These are phyloP conservation scores for Elegia similella DNA, from an alignment of 2,888 invertebrate species.

Conservation along the genomic window DNA sequence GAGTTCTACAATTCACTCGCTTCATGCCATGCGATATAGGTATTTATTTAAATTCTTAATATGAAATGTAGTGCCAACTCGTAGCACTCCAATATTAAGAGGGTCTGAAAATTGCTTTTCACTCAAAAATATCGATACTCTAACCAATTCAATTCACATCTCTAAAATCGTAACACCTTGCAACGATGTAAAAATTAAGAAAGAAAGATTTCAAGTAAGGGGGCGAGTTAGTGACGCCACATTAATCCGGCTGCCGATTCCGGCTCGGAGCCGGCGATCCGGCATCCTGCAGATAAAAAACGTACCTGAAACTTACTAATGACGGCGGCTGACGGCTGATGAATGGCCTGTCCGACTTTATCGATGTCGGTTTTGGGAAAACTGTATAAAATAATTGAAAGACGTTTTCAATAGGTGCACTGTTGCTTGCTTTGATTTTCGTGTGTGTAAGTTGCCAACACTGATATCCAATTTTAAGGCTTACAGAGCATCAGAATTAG, in stretches of 20 bases:
- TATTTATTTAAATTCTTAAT: too few species aligned
- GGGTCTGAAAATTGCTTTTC: too few species aligned
- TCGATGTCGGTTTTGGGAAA: slow-evolving; percentile 9
- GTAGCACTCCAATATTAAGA: too few species aligned
- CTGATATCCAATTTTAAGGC: too few species aligned
- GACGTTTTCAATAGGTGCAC: not conserved
- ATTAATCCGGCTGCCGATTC: slow-evolving; percentile 77
- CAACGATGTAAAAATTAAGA: slow-evolving; percentile 79
- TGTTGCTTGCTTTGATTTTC: too few species aligned
- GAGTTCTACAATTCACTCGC: too few species aligned
- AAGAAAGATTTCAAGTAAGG: slow-evolving; percentile 66
- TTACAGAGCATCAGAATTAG: too few species aligned
- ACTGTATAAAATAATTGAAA: not conserved
- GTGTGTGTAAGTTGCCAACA: too few species aligned
- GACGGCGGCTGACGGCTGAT: slow-evolving; percentile 26
- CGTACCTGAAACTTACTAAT: slow-evolving; percentile 39
- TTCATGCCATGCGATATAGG: too few species aligned
- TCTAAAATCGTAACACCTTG: slow-evolving; percentile 63
- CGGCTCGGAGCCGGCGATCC: slow-evolving; percentile 35
- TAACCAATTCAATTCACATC: slow-evolving; percentile 23
- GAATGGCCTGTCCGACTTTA: slow-evolving; percentile 11
- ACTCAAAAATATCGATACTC: slow-evolving; percentile 17
- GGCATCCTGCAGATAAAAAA: slow-evolving; percentile 46
- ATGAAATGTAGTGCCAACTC: too few species aligned
- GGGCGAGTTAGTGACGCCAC: slow-evolving; percentile 77